Conservation (phyloP, 2,113 vertebrate species). For the Ceyx margarethae region DNA sequence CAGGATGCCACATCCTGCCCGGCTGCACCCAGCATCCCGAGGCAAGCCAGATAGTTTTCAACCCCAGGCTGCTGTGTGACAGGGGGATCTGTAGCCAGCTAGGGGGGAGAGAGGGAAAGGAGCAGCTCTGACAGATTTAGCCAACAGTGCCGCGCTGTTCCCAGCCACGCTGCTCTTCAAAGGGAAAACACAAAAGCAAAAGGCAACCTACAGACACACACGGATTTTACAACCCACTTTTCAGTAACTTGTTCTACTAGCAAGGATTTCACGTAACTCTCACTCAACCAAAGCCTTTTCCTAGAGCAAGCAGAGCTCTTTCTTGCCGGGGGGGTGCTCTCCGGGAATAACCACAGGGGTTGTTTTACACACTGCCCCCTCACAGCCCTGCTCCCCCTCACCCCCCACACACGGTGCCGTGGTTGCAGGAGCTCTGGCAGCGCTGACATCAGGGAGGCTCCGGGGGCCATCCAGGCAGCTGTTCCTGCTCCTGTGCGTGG, state of each 20-base stretch:
- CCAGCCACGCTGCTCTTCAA: neutral
- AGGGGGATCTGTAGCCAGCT: neutral
- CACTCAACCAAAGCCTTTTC: neutral
- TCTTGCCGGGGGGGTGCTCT: too few species aligned
- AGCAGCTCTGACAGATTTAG: neutral
- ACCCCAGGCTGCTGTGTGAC: neutral
- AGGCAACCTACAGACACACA: neutral
- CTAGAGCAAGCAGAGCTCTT: neutral
- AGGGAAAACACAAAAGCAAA: neutral
- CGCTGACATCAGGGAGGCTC: conserved; percentile 64
- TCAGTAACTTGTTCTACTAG: neutral
- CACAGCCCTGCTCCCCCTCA: neutral
- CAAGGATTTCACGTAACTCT: accelerated
- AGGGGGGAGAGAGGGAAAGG: neutral
- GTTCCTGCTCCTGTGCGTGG: conserved; percentile 60
- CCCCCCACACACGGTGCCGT: neutral
- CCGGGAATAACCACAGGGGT: accelerated
- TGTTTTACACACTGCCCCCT: neutral
- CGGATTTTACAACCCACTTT: neutral
- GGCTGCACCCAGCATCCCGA: neutral
- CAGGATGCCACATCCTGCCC: conserved; percentile 38
- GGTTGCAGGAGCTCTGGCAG: conserved; percentile 11
- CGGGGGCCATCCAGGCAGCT: conserved; percentile 56
- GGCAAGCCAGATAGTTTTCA: conserved; percentile 19
- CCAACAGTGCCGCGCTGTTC: neutral